Base-by-base conservation (phyloP, 2,113 vertebrate species). In the Ifrita kowaldi region DNA sequence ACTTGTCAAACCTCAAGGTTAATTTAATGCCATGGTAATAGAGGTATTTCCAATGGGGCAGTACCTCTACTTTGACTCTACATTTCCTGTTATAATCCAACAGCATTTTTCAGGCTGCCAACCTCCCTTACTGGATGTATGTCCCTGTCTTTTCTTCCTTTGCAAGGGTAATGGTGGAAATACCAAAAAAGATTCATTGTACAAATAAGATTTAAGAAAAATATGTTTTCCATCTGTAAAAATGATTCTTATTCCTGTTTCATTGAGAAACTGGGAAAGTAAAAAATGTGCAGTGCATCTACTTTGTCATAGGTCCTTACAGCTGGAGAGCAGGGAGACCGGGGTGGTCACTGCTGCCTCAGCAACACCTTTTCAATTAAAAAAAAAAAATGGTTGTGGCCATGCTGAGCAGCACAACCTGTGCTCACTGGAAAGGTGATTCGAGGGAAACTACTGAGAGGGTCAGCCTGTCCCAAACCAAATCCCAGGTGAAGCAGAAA, bases 1-100 rank as follows among this genome's bases (percentile, higher is more conserved):
- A 84, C 52, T 49, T 90, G 60, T 60, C 78, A 84, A 74, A 77
- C 33, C 24, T 55, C 68, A 74, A 84, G 85, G 88, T 95, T 88
- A 90, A 86, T 90, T 90, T 95, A 86, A 93, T 26, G 32, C 53
- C 79, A 33, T 4, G 20, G 63, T 23, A 42, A 87, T 0, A 49
- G 56, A 91, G 60, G 11, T n/a, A 41, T 86, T 81, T 68, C 5
- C 5, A 87, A n/a, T 10, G 56, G 47, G 47, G 64, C 23, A 77
- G 41, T n/a, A 32, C 18, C 56, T 74, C 56, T 30, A 20, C 59
- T 50, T 37, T 67, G 64, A 52, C 68, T 39, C 53, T 41, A 37
- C n/a, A n/a, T 73, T 89, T 93, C 81, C 65, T 62, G 26, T 19
- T 79, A 2, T 3, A 76, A 79, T n/a, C 68, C 59, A 50, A 32